These are phyloP conservation scores for Perca fluviatilis DNA, from an alignment of 2,113 vertebrate species.

Conservation along the genomic window DNA sequence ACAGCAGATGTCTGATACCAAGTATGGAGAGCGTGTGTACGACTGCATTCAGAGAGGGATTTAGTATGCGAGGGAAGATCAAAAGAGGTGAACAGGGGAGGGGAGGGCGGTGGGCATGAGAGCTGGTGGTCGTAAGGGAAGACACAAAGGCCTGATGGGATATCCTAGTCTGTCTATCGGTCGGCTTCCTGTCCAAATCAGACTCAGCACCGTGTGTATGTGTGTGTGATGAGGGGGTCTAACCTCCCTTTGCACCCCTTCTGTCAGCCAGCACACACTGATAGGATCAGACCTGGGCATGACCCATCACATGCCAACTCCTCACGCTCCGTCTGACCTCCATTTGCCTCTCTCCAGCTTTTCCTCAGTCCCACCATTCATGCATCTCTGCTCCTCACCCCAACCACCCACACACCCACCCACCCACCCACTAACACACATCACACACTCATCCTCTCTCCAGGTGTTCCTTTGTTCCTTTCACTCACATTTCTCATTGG, in stretches of 20 bases:
- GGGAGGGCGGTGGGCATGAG: slow-evolving; percentile 27
- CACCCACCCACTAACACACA: slow-evolving; percentile 3
- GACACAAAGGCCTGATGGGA: slow-evolving; percentile 66
- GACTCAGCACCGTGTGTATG: not conserved
- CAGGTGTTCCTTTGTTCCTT: slow-evolving; percentile 78
- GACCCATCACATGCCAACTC: slow-evolving; percentile 79
- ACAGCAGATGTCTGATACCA: slow-evolving; percentile 78
- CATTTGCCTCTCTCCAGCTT: slow-evolving; percentile 71
- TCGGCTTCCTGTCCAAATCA: slow-evolving; percentile 62
- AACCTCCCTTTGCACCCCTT: slow-evolving; percentile 71
- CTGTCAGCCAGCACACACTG: slow-evolving; percentile 73
- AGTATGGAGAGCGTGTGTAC: slow-evolving; percentile 38
- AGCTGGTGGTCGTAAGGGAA: slow-evolving; percentile 59
- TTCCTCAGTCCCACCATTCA: slow-evolving; percentile 53
- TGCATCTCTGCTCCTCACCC: slow-evolving; percentile 56
- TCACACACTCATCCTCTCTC: slow-evolving; percentile 40
- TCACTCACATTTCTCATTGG: slow-evolving; percentile 37
- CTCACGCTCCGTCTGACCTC: slow-evolving; percentile 74
- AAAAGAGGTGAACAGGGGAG: slow-evolving; percentile 43
- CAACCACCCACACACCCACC: not conserved
- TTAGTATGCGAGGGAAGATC: slow-evolving; percentile 69
- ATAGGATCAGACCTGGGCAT: slow-evolving; percentile 76
- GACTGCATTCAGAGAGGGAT: slow-evolving; percentile 66
- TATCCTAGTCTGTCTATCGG: slow-evolving; percentile 52
- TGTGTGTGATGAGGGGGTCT: slow-evolving; percentile 43